phyloP scores from a whole-genome alignment of 1,140 invertebrate genomes.

The Choristoneura fumiferana region DNA sequence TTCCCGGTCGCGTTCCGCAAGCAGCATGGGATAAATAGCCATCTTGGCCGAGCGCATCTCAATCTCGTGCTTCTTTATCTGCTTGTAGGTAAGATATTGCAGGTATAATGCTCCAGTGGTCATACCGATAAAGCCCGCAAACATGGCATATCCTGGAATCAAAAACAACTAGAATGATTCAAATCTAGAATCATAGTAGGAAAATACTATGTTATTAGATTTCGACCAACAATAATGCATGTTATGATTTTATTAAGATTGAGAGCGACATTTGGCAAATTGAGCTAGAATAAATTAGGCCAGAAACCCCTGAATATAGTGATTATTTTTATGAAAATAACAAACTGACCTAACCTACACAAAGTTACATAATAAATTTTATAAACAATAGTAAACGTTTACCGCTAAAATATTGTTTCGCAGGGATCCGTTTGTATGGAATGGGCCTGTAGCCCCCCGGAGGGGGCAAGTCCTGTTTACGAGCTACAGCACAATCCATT shows the following conservation, averaged over 20 bases:
- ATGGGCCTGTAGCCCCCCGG: constrained; percentile 89
- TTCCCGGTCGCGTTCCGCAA: constrained; percentile 90
- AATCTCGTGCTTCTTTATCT: constrained; percentile 78
- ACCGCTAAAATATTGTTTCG: constrained; percentile 85
- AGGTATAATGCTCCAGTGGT: constrained; percentile 79
- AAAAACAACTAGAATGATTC: too few species aligned
- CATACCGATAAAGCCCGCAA: constrained; percentile 81
- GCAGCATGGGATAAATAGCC: constrained; percentile 86
- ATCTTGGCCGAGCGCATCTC: constrained; percentile 87
- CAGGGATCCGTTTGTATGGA: constrained; percentile 84
- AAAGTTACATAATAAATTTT: constrained; percentile 58
- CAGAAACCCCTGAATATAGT: too few species aligned
- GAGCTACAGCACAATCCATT: constrained; percentile 49
- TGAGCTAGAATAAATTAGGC: too few species aligned
- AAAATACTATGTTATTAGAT: too few species aligned
- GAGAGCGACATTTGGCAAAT: too few species aligned
- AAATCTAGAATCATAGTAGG: too few species aligned
- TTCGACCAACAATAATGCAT: too few species aligned
- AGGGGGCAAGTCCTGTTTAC: constrained; percentile 92
- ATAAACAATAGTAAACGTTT: constrained; percentile 37
- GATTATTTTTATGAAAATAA: constrained; percentile 18
- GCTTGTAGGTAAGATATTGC: constrained; percentile 79
- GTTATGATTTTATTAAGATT: too few species aligned
- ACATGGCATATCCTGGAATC: constrained; percentile 78
- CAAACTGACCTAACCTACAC: constrained; percentile 46